Percentiles rank a stretch among this genome's conserved stretches.
Evolutionary conservation across 2,888 invertebrate species (phyloP).

Genomic region (Drosophila lutescens): DNA sequence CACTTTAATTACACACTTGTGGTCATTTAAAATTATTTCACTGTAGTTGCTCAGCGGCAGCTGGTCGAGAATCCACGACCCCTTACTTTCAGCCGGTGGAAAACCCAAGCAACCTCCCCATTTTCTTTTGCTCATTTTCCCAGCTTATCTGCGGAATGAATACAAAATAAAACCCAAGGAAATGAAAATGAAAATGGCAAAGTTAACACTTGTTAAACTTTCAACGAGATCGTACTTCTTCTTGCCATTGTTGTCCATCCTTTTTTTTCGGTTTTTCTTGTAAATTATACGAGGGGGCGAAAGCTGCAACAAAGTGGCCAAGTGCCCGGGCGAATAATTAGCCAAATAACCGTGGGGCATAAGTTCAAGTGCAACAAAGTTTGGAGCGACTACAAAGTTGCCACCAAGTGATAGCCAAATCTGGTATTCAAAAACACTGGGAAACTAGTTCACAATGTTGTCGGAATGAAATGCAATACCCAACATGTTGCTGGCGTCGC

Average conservation of each 20-base stretch:
- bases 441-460: constrained; percentile 68
- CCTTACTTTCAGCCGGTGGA: background rate
- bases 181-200: constrained; percentile 75
- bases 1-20: constrained; percentile 77
- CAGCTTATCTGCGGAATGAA: constrained; percentile 72
- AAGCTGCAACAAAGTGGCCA: constrained; percentile 72
- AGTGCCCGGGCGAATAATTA: constrained; percentile 79
- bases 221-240: constrained; percentile 59
- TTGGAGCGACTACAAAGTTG: constrained; percentile 62
- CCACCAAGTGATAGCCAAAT: constrained; percentile 61
- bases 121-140: constrained; percentile 54
- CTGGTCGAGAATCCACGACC: constrained; percentile 59
- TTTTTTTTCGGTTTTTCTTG: constrained; percentile 28
- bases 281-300: constrained; percentile 47
- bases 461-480: constrained; percentile 53
- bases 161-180: constrained; percentile 53
- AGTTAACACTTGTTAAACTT: constrained; percentile 79
- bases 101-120: background rate
- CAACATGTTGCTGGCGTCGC: constrained; percentile 37
- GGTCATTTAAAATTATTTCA: constrained; percentile 78
- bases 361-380: constrained; percentile 79
- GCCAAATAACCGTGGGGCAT: constrained; percentile 78
- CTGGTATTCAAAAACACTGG: constrained; percentile 23
- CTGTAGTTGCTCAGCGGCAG: constrained; percentile 62
- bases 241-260: constrained; percentile 30